phyloP scores from a whole-genome alignment of 2,888 invertebrate species.

The Xylota segnis region DNA sequence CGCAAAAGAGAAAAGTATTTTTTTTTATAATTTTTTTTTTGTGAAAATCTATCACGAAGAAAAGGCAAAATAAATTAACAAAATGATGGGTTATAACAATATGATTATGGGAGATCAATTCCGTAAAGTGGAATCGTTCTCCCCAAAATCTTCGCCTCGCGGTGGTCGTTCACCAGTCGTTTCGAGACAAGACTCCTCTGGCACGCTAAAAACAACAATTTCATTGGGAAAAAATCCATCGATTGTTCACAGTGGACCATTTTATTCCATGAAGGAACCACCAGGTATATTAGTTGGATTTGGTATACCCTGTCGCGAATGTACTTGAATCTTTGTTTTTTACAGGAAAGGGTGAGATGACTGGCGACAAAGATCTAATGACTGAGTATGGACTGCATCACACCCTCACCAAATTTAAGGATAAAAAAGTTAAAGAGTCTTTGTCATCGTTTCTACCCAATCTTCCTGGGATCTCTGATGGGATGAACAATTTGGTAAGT shows the following conservation, averaged over 20 bases:
- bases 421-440: slow-evolving; percentile 97
- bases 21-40: too few relatives aligned
- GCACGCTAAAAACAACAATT: slow-evolving; percentile 98
- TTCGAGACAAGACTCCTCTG: slow-evolving; percentile 97
- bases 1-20: slow-evolving; percentile 56
- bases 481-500: slow-evolving; percentile 90
- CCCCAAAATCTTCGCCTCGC: slow-evolving; percentile 97
- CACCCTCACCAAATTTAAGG: slow-evolving; percentile 98
- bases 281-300: slow-evolving; percentile 87
- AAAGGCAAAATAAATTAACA: slow-evolving; percentile 54
- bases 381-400: slow-evolving; percentile 98
- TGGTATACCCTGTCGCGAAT: neutral
- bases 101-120: slow-evolving; percentile 97
- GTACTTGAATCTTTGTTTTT: neutral
- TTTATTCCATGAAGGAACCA: slow-evolving; percentile 98
- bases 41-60: neutral
- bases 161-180: slow-evolving; percentile 98
- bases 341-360: slow-evolving; percentile 94
- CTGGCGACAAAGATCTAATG: slow-evolving; percentile 98
- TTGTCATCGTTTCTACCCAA: slow-evolving; percentile 97
- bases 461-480: slow-evolving; percentile 97
- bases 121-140: slow-evolving; percentile 96
- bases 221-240: slow-evolving; percentile 98
- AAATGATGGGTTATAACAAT: slow-evolving; percentile 84
- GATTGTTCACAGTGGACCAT: slow-evolving; percentile 98